Conservation (phyloP, 2,888 invertebrate species). For the Saturnia japonica region DNA sequence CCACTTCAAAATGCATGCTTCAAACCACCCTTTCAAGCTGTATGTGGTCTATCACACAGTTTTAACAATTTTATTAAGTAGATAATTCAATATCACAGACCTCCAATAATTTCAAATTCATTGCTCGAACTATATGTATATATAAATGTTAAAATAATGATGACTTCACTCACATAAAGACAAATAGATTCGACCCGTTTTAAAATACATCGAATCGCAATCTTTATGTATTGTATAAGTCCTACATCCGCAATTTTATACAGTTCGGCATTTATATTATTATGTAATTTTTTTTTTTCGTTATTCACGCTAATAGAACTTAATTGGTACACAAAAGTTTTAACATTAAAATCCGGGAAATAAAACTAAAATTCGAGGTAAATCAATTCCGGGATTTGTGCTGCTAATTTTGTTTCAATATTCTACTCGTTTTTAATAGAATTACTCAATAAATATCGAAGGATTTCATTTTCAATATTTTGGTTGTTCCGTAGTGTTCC, state of each 20-base stretch:
- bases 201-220: conserved; percentile 6
- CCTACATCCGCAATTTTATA: conserved; percentile 10
- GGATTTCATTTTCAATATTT: no score
- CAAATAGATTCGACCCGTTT: conserved; percentile 16
- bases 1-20: no score
- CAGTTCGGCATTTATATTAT: background rate
- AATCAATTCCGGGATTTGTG: background rate
- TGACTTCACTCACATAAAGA: conserved; percentile 15
- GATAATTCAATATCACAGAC: background rate
- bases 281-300: background rate
- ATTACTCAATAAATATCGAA: no score
- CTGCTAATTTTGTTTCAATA: no score
- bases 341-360: background rate
- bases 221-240: background rate
- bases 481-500: no score
- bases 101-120: background rate
- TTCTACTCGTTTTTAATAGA: no score
- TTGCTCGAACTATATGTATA: conserved; percentile 1
- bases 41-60: background rate
- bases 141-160: conserved; percentile 2
- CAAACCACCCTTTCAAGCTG: background rate
- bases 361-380: background rate
- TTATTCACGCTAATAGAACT: background rate
- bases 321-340: background rate
- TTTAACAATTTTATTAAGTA: background rate